Percentiles rank a stretch among this genome's conserved stretches.
Evolutionary conservation across 2,113 vertebrate genomes (phyloP).

Genomic region (Bubo blakistoni): DNA sequence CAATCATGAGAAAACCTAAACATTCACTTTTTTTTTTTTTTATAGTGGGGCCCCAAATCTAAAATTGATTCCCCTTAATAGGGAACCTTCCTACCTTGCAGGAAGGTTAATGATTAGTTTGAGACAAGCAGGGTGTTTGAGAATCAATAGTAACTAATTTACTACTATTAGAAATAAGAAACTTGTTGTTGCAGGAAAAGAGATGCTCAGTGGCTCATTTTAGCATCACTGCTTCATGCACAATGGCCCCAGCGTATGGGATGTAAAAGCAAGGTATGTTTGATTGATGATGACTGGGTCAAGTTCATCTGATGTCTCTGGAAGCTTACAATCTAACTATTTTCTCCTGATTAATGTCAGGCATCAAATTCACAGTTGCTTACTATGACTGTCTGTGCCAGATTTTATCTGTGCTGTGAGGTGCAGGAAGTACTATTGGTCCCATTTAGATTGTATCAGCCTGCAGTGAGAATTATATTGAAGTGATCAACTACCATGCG

Average conservation of each 20-base stretch:
- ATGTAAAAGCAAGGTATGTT: neutral
- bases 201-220: neutral
- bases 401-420: neutral
- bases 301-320: neutral
- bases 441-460: neutral
- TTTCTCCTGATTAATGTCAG: slow-evolving; percentile 1
- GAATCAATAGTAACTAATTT: neutral
- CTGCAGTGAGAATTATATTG: neutral
- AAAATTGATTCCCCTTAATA: neutral
- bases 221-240: rapidly evolving
- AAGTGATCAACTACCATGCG: neutral
- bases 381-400: neutral
- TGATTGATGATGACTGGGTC: neutral
- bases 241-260: rapidly evolving
- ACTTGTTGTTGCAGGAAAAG: neutral
- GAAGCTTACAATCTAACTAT: neutral
- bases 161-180: neutral
- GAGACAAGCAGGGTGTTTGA: neutral
- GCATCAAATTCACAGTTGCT: neutral
- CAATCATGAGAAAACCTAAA: neutral
- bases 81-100: neutral
- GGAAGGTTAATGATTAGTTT: neutral
- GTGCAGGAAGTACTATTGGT: rapidly evolving
- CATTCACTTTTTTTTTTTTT: too few relatives aligned
- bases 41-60: neutral